Percentiles rank a stretch among this genome's conserved stretches.
Evolutionary conservation across 1,140 invertebrate genomes (phyloP).

Genomic region (Pemphigus obesinymphae): DNA sequence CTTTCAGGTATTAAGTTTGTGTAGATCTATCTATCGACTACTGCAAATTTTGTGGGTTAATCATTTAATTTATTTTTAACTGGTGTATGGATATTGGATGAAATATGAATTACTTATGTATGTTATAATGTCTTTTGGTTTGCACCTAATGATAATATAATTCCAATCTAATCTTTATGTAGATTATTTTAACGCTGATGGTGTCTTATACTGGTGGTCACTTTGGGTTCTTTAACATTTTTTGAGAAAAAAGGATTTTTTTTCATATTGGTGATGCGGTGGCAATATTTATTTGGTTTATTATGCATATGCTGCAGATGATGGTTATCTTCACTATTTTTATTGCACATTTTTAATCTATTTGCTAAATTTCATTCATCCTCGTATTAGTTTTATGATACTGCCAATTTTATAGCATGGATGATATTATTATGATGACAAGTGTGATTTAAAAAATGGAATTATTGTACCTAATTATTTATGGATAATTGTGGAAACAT

Average conservation of each 20-base stretch:
- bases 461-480: background rate
- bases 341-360: background rate
- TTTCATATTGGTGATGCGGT: background rate
- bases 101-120: background rate
- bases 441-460: background rate
- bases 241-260: background rate
- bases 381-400: background rate
- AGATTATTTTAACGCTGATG: background rate
- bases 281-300: background rate
- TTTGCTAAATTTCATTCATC: background rate
- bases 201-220: background rate
- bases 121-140: background rate
- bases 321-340: background rate
- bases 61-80: background rate
- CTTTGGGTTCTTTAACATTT: slow-evolving; percentile 6
- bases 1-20: background rate
- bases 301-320: background rate
- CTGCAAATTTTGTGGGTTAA: background rate
- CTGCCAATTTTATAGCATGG: background rate
- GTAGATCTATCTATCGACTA: background rate
- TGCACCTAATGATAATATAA: background rate
- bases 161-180: background rate
- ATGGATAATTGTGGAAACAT: background rate
- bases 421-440: background rate
- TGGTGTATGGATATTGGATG: background rate